A percentile compares a stretch with the other conserved stretches of the same genome.
These are phyloP conservation scores for Spizaetus ornatus DNA, from an alignment of 2,113 vertebrate genomes.

Conservation along the genomic window DNA sequence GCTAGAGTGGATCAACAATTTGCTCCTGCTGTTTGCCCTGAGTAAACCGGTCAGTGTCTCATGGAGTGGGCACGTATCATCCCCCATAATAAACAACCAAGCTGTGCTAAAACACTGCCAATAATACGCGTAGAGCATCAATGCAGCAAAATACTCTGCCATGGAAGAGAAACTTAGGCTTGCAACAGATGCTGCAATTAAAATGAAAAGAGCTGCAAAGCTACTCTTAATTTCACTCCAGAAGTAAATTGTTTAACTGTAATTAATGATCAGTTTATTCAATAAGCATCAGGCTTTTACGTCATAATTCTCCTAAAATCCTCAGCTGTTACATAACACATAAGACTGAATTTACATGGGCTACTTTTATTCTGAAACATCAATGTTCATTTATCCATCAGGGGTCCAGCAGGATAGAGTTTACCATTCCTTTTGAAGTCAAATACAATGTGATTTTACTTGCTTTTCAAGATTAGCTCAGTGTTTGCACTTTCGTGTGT, in stretches of 20 bases:
- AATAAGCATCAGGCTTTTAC: constrained; percentile 27
- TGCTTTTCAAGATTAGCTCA: not conserved
- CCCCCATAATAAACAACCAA: not conserved
- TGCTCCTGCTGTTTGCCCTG: not conserved
- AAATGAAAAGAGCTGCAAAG: constrained; percentile 22
- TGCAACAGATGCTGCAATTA: constrained; percentile 36
- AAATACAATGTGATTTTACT: constrained; percentile 1
- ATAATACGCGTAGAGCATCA: not conserved
- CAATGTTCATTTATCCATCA: not conserved
- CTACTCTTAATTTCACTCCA: constrained; percentile 12
- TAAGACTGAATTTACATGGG: not conserved
- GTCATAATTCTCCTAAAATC: constrained; percentile 50
- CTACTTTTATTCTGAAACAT: not conserved
- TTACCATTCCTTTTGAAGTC: not conserved
- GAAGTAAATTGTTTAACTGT: constrained; percentile 33
- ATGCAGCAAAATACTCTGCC: not conserved
- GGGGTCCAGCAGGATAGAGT: not conserved
- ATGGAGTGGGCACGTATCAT: rapidly evolving
- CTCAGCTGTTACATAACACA: constrained; percentile 20
- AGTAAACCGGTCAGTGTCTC: not conserved
- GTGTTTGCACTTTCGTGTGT: not conserved
- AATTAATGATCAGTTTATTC: constrained; percentile 60
- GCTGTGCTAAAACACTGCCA: not conserved
- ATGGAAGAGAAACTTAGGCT: not conserved
- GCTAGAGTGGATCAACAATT: not conserved